Conservation (phyloP, 2,797 vertebrate genomes). For the Furcifer pardalis region DNA sequence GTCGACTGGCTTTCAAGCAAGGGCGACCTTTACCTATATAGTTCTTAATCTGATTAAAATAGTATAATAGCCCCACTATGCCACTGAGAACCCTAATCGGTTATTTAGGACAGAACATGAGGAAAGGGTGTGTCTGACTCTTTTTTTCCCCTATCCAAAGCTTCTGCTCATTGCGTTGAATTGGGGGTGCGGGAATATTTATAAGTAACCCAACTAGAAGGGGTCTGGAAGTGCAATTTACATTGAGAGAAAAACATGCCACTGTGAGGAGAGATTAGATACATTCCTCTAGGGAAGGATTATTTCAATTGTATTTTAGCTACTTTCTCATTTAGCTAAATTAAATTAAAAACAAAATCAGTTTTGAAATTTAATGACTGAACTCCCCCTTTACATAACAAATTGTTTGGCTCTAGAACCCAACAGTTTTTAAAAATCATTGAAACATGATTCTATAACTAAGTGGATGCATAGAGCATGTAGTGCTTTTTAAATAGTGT, state of each 20-base stretch:
- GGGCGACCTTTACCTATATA: no score
- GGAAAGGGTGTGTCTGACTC: not conserved
- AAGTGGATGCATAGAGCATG: not conserved
- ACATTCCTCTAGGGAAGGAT: not conserved
- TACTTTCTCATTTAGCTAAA: not conserved
- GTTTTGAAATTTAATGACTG: no score
- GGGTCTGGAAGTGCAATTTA: not conserved
- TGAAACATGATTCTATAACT: not conserved
- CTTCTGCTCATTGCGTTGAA: not conserved
- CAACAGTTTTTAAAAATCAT: not conserved
- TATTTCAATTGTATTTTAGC: not conserved
- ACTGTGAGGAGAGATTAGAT: no score
- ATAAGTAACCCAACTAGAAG: not conserved
- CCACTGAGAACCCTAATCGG: no score
- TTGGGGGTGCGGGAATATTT: not conserved
- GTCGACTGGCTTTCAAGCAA: no score
- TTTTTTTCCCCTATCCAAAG: not conserved
- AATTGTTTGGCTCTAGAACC: not conserved
- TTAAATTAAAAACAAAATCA: not conserved
- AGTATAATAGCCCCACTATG: no score
- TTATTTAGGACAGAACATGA: no score
- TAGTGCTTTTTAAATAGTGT: not conserved
- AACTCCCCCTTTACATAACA: not conserved
- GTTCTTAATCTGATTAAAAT: not conserved
- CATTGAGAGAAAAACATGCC: not conserved